A percentile compares a stretch with the other conserved stretches of the same genome.
Conservation (phyloP, 37 sponge, comb jelly and placozoan species). For the Petrosia ficiformis region DNA sequence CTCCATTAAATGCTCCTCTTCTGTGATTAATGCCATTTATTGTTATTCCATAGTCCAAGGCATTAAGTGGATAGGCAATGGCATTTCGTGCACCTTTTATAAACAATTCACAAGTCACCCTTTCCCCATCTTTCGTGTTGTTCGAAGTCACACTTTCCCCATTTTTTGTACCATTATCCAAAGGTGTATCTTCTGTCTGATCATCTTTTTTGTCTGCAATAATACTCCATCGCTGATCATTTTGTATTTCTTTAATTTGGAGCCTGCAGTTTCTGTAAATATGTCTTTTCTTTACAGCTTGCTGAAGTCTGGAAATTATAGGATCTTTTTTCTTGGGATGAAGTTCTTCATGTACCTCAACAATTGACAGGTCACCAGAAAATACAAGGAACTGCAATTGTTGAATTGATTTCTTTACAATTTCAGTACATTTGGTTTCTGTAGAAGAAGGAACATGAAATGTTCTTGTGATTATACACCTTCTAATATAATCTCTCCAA, state of each 20-base stretch:
- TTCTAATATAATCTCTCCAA: slow-evolving; percentile 9
- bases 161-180: too few relatives aligned
- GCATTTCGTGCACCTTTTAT: slow-evolving; percentile 10
- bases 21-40: slow-evolving; percentile 48
- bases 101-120: slow-evolving; percentile 19
- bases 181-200: neutral
- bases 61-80: slow-evolving; percentile 56
- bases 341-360: neutral
- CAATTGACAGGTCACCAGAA: neutral
- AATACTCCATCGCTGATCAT: too few relatives aligned
- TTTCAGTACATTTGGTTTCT: neutral
- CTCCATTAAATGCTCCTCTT: slow-evolving; percentile 64
- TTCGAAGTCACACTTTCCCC: too few relatives aligned
- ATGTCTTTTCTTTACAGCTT: neutral
- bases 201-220: neutral
- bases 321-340: too few relatives aligned
- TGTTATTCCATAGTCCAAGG: neutral
- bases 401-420: neutral
- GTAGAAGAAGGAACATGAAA: neutral
- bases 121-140: too few relatives aligned
- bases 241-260: neutral
- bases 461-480: neutral
- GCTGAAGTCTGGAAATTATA: neutral
- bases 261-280: neutral
- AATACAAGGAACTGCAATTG: neutral